phyloP scores from a whole-genome alignment of 1,140 invertebrate species.

The Caenorhabditis inopinata region DNA sequence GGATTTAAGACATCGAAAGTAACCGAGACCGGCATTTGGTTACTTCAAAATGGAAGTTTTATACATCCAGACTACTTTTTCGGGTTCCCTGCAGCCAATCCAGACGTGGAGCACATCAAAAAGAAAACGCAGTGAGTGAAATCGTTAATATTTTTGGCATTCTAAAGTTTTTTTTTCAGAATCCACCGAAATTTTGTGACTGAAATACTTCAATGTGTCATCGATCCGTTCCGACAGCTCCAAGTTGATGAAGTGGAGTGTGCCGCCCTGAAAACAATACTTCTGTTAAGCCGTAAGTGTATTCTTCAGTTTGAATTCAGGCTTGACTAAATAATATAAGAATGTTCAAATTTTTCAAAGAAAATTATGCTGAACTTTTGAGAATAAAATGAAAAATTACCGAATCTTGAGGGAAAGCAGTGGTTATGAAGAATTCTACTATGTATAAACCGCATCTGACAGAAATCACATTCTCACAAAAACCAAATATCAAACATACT shows the following conservation, averaged over 20 bases:
- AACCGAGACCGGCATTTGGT: slow-evolving; percentile 37
- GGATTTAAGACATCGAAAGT: slow-evolving; percentile 25
- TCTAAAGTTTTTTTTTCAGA: not conserved
- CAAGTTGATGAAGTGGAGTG: slow-evolving; percentile 27
- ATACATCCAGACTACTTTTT: slow-evolving; percentile 35
- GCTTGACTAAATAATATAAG: no score
- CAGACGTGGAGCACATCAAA: not conserved
- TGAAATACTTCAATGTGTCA: not conserved
- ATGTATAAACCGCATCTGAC: no score
- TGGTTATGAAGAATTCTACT: no score
- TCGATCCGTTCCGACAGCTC: not conserved
- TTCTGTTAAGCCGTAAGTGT: slow-evolving; percentile 38
- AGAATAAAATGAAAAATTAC: no score
- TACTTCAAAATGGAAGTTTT: slow-evolving; percentile 39
- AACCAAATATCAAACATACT: no score
- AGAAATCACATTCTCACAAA: no score
- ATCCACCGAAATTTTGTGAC: slow-evolving; percentile 22
- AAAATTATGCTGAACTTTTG: no score
- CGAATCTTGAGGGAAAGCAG: no score
- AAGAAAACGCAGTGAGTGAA: not conserved
- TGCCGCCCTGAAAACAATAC: slow-evolving; percentile 34
- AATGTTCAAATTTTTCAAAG: no score
- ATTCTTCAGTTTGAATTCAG: no score
- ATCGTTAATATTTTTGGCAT: not conserved
- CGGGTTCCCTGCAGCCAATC: not conserved